Evolutionary conservation across 2,888 invertebrate species (phyloP), one percentile per base, ranked within the genome.

Genomic region (Antheraea assamensis): DNA sequence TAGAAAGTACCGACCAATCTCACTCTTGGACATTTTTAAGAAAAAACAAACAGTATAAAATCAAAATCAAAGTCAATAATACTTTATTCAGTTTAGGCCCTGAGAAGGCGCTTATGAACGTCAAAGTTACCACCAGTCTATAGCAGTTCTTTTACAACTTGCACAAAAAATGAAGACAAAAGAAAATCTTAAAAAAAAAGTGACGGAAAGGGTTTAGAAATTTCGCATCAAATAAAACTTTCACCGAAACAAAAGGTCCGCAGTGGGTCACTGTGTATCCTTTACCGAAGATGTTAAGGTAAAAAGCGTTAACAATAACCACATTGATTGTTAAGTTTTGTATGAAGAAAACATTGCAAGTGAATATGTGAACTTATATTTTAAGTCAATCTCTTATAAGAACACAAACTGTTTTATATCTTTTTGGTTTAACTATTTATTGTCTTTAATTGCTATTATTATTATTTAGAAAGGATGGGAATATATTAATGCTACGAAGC

Each of bases 191-290:
- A 47, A 52, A 70, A 88, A n/a, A 90, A 88, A 89, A 88, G 78
- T 81, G 74, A 77, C 78, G 80, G 81, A 92, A 92, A 89, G 92
- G 92, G 88, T 92, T 93, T 84, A 84, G 83, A 87, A 85, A 85
- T 77, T 80, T 83, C 76, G 82, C 83, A 86, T 87, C 82, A 82
- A 88, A 88, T 78, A 78, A 83, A 83, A 92, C 92, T 92, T 93
- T 93, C 92, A 83, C 89, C 77, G 72, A 80, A 85, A 93, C 90
- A 93, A 93, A 82, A 82, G 83, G 75, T 66, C 55, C 78, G 84
- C 83, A 84, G 82, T 85, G 80, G 85, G 87, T 88, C 87, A 89
- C 77, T 82, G 77, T 82, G 35, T 78, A 79, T 76, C 75, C 74
- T 74, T 79, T 83, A 85, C 78, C 79, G 71, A 76, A 79, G 70